Conservation (phyloP, 2,888 invertebrate species). For the Leucania comma region DNA sequence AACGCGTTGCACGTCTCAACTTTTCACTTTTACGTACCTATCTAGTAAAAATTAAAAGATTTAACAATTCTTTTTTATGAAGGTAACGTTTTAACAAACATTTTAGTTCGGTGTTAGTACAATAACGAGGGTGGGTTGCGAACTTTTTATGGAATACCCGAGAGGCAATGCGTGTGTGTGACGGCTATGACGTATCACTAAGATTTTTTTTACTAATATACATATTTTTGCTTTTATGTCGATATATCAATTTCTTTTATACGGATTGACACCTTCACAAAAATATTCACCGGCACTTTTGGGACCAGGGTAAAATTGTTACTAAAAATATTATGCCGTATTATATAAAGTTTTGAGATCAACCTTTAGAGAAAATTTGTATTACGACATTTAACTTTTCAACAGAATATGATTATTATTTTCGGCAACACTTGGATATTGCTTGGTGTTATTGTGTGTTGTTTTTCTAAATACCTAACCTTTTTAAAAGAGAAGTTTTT, state of each 20-base stretch:
- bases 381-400: not conserved
- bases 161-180: constrained; percentile 82
- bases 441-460: not conserved
- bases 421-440: not conserved
- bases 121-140: constrained; percentile 60
- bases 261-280: constrained; percentile 75
- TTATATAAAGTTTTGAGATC: not conserved
- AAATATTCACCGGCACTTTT: constrained; percentile 70
- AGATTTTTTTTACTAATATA: constrained; percentile 88
- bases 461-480: too few relatives aligned
- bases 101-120: constrained; percentile 28
- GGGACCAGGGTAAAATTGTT: constrained; percentile 70
- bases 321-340: constrained; percentile 22
- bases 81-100: constrained; percentile 31
- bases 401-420: not conserved
- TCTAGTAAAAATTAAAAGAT: not conserved
- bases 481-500: not conserved
- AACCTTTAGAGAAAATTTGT: not conserved
- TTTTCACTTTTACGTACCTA: too few relatives aligned
- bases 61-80: constrained; percentile 7
- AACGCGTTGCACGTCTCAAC: too few relatives aligned
- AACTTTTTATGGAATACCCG: constrained; percentile 86
- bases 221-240: constrained; percentile 91
- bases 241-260: constrained; percentile 89
- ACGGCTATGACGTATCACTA: constrained; percentile 89